A percentile compares a stretch with the other conserved stretches of the same genome.
Evolutionary conservation across 2,888 invertebrate genomes (phyloP).

Genomic region (Chrysolina haemoptera): DNA sequence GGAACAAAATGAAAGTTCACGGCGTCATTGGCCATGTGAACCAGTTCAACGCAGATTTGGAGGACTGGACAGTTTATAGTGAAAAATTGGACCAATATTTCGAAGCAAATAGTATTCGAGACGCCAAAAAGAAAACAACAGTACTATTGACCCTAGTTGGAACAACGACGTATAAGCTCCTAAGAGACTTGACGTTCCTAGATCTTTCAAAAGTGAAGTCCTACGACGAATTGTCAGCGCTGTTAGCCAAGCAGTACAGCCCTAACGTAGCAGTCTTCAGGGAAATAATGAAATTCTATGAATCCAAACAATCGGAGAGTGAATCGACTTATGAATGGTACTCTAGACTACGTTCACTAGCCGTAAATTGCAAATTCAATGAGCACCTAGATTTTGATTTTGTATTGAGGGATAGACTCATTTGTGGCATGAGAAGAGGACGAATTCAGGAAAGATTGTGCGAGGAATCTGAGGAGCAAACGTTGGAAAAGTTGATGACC

Average conservation of each 20-base stretch:
- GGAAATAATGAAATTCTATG: neutral
- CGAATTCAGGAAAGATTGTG: neutral
- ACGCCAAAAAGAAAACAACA: constrained; percentile 21
- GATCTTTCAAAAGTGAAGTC: neutral
- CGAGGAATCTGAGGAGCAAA: neutral
- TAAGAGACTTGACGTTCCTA: neutral
- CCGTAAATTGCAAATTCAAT: neutral
- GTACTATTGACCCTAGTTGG: neutral
- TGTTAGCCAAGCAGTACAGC: neutral
- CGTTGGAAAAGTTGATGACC: neutral
- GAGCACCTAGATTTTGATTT: neutral
- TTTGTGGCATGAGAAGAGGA: neutral
- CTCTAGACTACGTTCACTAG: neutral
- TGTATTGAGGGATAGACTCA: neutral
- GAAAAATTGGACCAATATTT: constrained; percentile 14
- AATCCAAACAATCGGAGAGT: neutral
- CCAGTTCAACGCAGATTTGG: constrained; percentile 2
- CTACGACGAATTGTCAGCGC: neutral
- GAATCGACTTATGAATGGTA: neutral
- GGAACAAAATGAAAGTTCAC: too few relatives aligned
- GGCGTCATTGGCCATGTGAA: neutral
- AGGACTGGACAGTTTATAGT: constrained; percentile 11
- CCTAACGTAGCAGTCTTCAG: constrained; percentile 7
- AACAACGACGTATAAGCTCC: neutral
- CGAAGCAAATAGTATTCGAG: neutral